A percentile compares a stretch with the other conserved stretches of the same genome.
phyloP scores from a whole-genome alignment of 2,888 invertebrate species.

The Drosophila subquinaria region DNA sequence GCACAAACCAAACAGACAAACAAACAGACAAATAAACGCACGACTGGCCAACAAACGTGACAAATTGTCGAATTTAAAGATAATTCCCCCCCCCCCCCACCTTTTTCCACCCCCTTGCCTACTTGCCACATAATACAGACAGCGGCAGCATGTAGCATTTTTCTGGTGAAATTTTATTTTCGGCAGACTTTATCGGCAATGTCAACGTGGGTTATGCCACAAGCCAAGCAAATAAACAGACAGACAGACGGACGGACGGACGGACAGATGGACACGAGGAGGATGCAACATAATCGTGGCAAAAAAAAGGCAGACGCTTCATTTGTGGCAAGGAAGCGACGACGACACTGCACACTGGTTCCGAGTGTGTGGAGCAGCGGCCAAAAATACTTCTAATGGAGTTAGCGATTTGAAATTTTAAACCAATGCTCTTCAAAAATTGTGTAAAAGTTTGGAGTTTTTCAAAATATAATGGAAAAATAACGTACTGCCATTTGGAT shows the following conservation, averaged over 20 bases:
- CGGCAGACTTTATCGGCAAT: constrained; percentile 60
- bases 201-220: constrained; percentile 81
- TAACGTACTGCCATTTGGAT: no score
- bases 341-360: no score
- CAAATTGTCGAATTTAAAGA: constrained; percentile 72
- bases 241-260: constrained; percentile 8
- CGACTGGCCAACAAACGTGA: constrained; percentile 74
- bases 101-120: background rate
- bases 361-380: no score
- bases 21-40: constrained; percentile 59
- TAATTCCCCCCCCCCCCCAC: background rate
- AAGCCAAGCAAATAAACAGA: constrained; percentile 31
- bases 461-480: no score
- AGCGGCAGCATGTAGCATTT: constrained; percentile 62
- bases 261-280: constrained; percentile 28
- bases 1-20: constrained; percentile 17
- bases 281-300: constrained; percentile 65
- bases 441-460: no score
- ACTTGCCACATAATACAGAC: constrained; percentile 7
- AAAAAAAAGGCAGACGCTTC: constrained; percentile 10
- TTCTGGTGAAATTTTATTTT: constrained; percentile 72
- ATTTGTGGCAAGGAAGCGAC: constrained; percentile 49
- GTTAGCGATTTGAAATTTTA: no score
- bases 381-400: no score
- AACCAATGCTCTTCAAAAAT: no score